These are phyloP conservation scores for Alauda arvensis DNA, from an alignment of 2,797 vertebrate genomes.

Conservation along the genomic window DNA sequence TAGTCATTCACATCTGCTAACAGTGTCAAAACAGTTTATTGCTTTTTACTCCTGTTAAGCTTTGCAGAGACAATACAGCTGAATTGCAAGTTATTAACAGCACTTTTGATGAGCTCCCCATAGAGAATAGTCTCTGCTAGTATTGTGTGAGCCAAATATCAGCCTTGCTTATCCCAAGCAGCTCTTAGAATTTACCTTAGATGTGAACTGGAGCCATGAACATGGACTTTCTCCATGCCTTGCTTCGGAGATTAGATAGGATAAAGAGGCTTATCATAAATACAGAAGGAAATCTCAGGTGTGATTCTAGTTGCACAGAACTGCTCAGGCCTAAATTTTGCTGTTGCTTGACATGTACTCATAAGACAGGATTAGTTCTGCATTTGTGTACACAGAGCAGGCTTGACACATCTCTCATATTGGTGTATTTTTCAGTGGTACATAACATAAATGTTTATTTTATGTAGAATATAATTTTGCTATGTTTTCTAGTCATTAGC, in stretches of 20 bases:
- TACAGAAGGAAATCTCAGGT: background rate
- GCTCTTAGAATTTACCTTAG: background rate
- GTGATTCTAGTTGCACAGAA: background rate
- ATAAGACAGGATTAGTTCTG: background rate
- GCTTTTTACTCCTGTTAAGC: slow-evolving; percentile 8
- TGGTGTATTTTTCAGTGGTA: background rate
- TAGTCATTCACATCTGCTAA: slow-evolving; percentile 6
- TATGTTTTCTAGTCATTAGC: background rate
- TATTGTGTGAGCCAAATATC: background rate
- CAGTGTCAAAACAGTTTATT: slow-evolving; percentile 10
- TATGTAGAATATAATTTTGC: background rate
- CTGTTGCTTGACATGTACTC: background rate
- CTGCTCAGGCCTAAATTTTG: background rate
- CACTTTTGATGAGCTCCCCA: background rate
- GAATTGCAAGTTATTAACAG: slow-evolving; percentile 13
- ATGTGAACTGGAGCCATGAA: background rate
- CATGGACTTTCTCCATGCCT: background rate
- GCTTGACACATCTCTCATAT: background rate
- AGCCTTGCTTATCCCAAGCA: background rate
- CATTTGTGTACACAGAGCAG: background rate
- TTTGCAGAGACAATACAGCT: background rate
- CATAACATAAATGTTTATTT: background rate
- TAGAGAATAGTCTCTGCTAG: background rate
- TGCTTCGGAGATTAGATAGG: background rate
- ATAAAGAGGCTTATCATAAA: background rate